phyloP scores from a whole-genome alignment of 2,113 vertebrate genomes.

The Anoura caudifer region DNA sequence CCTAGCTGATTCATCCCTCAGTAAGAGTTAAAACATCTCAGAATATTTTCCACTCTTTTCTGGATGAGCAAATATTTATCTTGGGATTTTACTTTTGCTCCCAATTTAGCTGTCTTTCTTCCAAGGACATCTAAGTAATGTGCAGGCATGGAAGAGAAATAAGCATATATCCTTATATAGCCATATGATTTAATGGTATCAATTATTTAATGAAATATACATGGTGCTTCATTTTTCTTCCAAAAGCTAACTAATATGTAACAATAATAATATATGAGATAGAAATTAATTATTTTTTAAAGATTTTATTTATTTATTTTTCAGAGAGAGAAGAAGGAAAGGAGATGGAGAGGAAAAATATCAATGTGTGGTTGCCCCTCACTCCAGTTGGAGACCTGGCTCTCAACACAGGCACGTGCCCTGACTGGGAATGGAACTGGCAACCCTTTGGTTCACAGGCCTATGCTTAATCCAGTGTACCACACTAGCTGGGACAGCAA shows the following conservation, averaged over 20 bases:
- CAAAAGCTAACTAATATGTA: background rate
- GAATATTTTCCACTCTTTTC: background rate
- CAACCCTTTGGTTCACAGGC: no score
- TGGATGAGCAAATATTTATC: background rate
- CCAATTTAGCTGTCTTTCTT: background rate
- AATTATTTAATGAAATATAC: background rate
- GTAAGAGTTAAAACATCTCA: slow-evolving; percentile 14
- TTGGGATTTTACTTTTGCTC: background rate
- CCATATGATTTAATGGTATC: background rate
- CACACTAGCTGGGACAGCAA: background rate
- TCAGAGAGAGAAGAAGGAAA: no score
- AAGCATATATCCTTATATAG: background rate
- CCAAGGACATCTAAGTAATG: background rate
- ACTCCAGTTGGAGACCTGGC: no score
- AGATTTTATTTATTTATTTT: no score
- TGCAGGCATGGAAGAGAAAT: background rate
- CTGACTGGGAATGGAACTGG: no score
- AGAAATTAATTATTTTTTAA: background rate
- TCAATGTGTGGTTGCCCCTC: no score
- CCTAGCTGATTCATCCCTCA: background rate
- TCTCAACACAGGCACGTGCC: no score
- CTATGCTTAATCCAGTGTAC: no score
- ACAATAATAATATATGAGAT: background rate
- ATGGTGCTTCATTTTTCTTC: background rate
- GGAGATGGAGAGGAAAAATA: no score